Evolutionary conservation across 2,113 vertebrate species (phyloP), one percentile per base, ranked within the genome.

Genomic region (Lathamus discolor): DNA sequence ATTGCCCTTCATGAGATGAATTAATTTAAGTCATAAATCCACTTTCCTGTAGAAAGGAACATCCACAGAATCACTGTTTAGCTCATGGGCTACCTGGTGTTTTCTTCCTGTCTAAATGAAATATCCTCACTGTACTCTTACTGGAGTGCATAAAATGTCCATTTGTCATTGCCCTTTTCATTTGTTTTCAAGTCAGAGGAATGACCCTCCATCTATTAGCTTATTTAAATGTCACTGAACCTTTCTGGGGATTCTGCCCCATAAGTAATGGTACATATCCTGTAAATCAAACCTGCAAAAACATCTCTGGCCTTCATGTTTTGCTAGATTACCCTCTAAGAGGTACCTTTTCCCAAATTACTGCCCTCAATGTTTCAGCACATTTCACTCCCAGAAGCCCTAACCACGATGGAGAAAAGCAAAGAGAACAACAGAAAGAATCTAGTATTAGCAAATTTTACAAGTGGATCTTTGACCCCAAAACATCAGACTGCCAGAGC

Each of bases 1-100:
- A 90, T 70, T 91, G 91, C 62, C 83, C 86, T 97, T 94, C 95
- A 88, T 78, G 82, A 97, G 88, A 95, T 73, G 77, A 97, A 97
- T 95, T 97, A 73, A 94, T 95, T 83, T 84, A 92, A 95, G 92
- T 83, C 73, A 94, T 81, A 95, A 97, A 88, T 93, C 76, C 68
- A 86, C 31, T 91, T 73, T 90, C 52, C 46, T 86, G 67, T 28
- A 85, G 73, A 82, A 92, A 92, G 67, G 48, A 88, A 66, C 33
- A 80, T 82, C 55, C 61, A 75, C 87, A 87, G 54, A 83, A 39
- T 37, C 15, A 10, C 41, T 73, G 48, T 68, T 95, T 68, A 93
- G 28, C 46, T 87, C 75, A 49, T 49, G 66, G 70, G 46, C 83
- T 79, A 7, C 25, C 64, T 4, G 3, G 13, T 66, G 70, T 64